Evolutionary conservation across 2,113 vertebrate genomes (phyloP), one percentile per base, ranked within the genome.

Genomic region (Falco punctatus): DNA sequence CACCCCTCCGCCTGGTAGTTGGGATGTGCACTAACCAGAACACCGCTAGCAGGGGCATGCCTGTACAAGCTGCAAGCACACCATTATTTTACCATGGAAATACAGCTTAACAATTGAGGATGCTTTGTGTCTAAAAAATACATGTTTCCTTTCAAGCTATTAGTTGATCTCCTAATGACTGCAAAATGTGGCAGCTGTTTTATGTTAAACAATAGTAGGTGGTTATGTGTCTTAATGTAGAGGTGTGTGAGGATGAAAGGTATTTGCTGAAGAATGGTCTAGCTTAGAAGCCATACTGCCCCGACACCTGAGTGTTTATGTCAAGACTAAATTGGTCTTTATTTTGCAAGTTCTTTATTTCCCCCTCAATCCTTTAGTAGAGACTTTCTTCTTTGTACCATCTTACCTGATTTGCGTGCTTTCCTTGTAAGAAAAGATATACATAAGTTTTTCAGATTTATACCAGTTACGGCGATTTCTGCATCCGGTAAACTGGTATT

Each of bases 31-130:
- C 38, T 46, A 44, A 49, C 19, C 54, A 81, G 49, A 65, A 38
- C 38, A 23, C 54, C 57, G 59, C 72, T 11, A 10, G 1, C 12
- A 23, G 13, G 17, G 15, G 48, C 1, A 0, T 4, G 15, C 7
- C 15, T 1, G 6, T 1, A 10, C 40, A 33, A 38, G 22, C 46
- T 11, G 33, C 74, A 73, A 64, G 17, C 40, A 42, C 22, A 10
- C 4, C 17, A 13, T 32, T 15, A 27, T 22, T 77, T 59, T 18
- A 49, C 7, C 27, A 6, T 0, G 10, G 32, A 80, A 32, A 70
- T 26, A 61, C 23, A 81, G 48, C 11, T 16, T 13, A 72, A 64
- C 14, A 51, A 54, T 3, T 69, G 23, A 77, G 33, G 58, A 65
- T 24, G 35, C 14, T 44, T 58, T 4, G 17, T 42, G 9, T n/a